Percentiles rank a stretch among this genome's conserved stretches.
phyloP scores from a whole-genome alignment of 2,797 vertebrate genomes.

The Poecile montanus region DNA sequence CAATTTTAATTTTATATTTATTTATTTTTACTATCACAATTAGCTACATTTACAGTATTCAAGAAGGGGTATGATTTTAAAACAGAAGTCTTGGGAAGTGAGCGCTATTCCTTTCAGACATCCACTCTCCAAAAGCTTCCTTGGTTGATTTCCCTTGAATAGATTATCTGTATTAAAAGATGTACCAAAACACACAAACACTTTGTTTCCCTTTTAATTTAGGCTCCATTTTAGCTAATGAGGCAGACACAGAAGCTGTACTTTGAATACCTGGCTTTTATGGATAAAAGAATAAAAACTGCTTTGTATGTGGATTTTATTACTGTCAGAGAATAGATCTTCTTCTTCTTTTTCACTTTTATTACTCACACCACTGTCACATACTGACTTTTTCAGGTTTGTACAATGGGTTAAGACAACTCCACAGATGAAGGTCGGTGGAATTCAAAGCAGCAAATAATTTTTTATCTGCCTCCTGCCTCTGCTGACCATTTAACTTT shows the following conservation, averaged over 20 bases:
- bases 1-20: not conserved
- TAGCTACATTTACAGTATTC: not conserved
- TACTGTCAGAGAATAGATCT: not conserved
- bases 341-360: not conserved
- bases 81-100: not conserved
- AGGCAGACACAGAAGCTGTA: not conserved
- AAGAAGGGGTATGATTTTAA: not conserved
- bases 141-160: not conserved
- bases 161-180: not conserved
- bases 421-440: not conserved
- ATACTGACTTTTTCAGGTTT: not conserved
- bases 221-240: not conserved
- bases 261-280: slow-evolving; percentile 9
- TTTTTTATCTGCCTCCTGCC: not conserved
- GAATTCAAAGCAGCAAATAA: slow-evolving; percentile 29
- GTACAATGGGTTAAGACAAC: not conserved
- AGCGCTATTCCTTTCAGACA: not conserved
- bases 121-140: not conserved
- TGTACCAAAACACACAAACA: not conserved
- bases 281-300: slow-evolving; percentile 14
- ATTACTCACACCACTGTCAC: not conserved
- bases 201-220: not conserved
- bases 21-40: not conserved
- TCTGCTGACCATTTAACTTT: not conserved
- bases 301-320: not conserved